Evolutionary conservation across 2,888 invertebrate species (phyloP).

Genomic region (Drosophila flavopinicola): DNA sequence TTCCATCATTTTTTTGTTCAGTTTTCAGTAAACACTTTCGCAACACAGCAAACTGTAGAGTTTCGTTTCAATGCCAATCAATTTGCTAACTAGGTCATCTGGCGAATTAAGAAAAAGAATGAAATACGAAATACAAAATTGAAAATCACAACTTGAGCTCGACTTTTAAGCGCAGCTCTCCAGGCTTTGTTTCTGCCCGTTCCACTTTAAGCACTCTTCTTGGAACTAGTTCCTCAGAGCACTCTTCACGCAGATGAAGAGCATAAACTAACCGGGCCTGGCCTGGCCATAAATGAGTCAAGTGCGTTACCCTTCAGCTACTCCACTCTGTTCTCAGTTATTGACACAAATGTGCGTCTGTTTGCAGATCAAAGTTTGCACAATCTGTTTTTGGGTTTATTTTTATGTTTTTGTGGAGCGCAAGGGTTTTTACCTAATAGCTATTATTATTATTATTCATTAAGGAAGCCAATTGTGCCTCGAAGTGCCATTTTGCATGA

Average conservation of each 20-base stretch:
- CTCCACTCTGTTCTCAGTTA: constrained; percentile 22
- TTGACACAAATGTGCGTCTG: constrained; percentile 60
- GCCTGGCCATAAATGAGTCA: constrained; percentile 33
- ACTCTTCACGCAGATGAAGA: constrained; percentile 21
- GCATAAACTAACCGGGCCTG: background rate
- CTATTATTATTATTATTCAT: constrained; percentile 35
- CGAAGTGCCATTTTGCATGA: too few species aligned
- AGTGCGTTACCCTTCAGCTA: constrained; percentile 60
- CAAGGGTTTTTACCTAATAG: too few species aligned
- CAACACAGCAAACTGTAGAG: constrained; percentile 1
- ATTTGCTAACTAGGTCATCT: constrained; percentile 29
- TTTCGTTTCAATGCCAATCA: constrained; percentile 11
- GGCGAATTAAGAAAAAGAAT: background rate
- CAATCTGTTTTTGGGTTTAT: too few species aligned
- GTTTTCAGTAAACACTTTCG: background rate
- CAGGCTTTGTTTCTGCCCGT: constrained; percentile 40
- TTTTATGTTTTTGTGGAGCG: too few species aligned
- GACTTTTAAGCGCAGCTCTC: constrained; percentile 12
- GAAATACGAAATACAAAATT: background rate
- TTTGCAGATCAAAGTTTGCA: background rate
- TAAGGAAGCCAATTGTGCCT: constrained; percentile 22
- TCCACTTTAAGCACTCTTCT: background rate
- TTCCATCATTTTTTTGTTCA: background rate
- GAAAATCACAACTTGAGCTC: background rate
- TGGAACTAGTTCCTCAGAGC: constrained; percentile 1